Conservation (phyloP, 1,140 invertebrate species). For the Neodiprion virginianus region DNA sequence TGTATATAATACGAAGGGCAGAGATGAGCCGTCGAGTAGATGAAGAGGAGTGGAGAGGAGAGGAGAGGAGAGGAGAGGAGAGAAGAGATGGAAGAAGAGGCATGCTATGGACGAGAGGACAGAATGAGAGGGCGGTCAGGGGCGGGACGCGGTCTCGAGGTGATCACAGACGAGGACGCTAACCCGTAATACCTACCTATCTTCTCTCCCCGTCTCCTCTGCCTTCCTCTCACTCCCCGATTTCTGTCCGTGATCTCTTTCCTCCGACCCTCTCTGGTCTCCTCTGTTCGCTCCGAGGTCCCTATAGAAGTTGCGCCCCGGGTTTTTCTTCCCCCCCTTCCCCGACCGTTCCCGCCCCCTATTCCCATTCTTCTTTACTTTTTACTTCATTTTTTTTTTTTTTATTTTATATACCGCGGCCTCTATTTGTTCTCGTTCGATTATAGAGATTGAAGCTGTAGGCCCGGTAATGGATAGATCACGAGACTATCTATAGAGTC, state of each 20-base stretch:
- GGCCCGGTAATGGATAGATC: neutral
- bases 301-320: constrained; percentile 15
- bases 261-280: constrained; percentile 21
- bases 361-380: constrained; percentile 15
- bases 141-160: constrained; percentile 60
- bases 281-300: constrained; percentile 12
- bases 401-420: neutral
- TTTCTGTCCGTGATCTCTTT: constrained; percentile 24
- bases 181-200: constrained; percentile 52
- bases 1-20: neutral
- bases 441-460: neutral
- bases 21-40: neutral
- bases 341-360: constrained; percentile 15
- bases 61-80: constrained; percentile 8
- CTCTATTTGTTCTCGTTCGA: neutral
- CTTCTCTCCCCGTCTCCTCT: constrained; percentile 40
- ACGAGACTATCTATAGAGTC: neutral
- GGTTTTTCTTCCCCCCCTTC: constrained; percentile 25
- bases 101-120: constrained; percentile 23
- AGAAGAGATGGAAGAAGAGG: constrained; percentile 14
- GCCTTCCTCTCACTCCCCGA: constrained; percentile 28
- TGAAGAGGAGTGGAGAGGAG: constrained; percentile 4
- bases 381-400: constrained; percentile 9
- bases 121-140: constrained; percentile 56
- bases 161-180: constrained; percentile 57